Evolutionary conservation across 2,797 vertebrate genomes (phyloP), one percentile per base, ranked within the genome.

Genomic region (Sebastes trivittatus): DNA sequence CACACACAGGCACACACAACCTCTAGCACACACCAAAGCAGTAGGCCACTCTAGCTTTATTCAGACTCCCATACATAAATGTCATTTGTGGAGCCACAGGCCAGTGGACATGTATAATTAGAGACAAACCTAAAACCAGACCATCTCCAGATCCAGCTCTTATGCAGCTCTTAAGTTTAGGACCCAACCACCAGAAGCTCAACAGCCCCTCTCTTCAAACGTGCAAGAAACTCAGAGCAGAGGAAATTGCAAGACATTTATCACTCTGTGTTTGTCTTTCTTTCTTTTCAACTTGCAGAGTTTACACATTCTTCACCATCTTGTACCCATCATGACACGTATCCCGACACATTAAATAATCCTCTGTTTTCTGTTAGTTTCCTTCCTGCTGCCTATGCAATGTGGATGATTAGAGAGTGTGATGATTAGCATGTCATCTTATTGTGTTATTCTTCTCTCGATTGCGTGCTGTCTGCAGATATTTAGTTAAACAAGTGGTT

Each of bases 101-200:
- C 85, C 32, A 84, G 58, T 27, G 67, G 82, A 62, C 66, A 85
- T 52, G 36, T 84, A n/a, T 92, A 93, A 93, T 93, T 90, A 90
- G 75, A 94, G 92, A 87, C 38, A 38, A 77, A 68, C 56, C 56
- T 88, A 82, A 93, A 93, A 86, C 85, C 89, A 89, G 83, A 83
- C 25, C 83, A 71, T 85, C 80, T 89, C 58, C 63, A 83, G 77
- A 87, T 90, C 62, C 71, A 82, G 49, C 49, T 74, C 79, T 82
- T 55, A 30, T 68, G 73, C 72, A 75, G 76, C 61, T 49, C 76
- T 78, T 58, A 72, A 73, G 71, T 92, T 90, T 63, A 80, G 49
- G 20, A 76, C 54, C 65, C 67, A 87, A 85, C 77, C 84, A 88
- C 75, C 62, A 72, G 64, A 52, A 73, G 49, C 70, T 81, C 82